Base-by-base conservation (phyloP, 2,888 invertebrate genomes). In the Steromphala cineraria region DNA sequence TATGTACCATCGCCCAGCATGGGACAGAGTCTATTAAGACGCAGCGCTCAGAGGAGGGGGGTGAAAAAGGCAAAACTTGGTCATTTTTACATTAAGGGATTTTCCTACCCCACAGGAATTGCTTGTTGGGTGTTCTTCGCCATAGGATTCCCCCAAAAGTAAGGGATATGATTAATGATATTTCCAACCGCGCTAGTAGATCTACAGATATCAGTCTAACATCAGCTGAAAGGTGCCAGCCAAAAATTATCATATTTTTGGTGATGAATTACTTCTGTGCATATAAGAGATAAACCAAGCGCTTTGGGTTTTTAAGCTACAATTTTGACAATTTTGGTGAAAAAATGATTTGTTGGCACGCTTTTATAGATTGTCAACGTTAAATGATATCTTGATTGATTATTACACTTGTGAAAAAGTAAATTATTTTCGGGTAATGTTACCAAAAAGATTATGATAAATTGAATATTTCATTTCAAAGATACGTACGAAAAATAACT, bases 201-300 rank as follows among this genome's bases (percentile, higher is more conserved):
- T 71, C 36, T 40, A 19, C 71, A 28, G 71, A 71, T 71, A 71
- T 36, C 71, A n/a, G n/a, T 40, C 19, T 36, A 36, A 31, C 36
- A 24, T 36, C 28, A 31, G 40, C 36, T 71, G 71, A 71, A 31
- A 40, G 71, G 36, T 31, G 71, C 40, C 36, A 36, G 31, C n/a
- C 36, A 71, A 71, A 71, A 71, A 71, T 71, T 71, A 71, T 71
- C 71, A 71, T 71, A 71, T 71, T 71, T 71, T 71, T 40, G 71
- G 71, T 71, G 71, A 71, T 71, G 36, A 71, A 71, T 71, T 31
- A 71, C 40, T 31, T 17, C n/a, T 71, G 28, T 71, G 40, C 71
- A 19, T 71, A 71, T 24, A 71, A 19, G 28, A 71, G 71, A 71
- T 71, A 40, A 19, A 40, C 36, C 10, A 71, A 71, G 46, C 8